These are phyloP conservation scores for Trogon surrucura DNA, from an alignment of 2,113 vertebrate species.

Conservation along the genomic window DNA sequence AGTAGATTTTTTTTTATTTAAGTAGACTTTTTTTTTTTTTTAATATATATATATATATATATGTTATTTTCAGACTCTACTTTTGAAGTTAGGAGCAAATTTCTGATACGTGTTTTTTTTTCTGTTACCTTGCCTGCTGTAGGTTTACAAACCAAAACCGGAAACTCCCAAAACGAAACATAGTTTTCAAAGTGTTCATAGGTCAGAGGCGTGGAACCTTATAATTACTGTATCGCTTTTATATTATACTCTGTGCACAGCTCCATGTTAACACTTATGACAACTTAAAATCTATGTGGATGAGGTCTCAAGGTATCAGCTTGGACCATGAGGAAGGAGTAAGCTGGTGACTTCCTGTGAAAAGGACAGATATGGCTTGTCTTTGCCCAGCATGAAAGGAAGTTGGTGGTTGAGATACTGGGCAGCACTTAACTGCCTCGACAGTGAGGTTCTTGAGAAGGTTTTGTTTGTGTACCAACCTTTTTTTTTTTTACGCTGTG, in stretches of 20 bases:
- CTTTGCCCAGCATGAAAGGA: background rate
- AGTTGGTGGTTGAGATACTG: background rate
- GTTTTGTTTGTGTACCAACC: background rate
- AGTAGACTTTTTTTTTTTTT: background rate
- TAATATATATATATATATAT: background rate
- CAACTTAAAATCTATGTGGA: background rate
- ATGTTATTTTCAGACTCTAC: background rate
- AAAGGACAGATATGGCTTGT: background rate
- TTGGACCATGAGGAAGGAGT: background rate
- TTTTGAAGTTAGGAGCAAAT: background rate
- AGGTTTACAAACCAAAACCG: background rate
- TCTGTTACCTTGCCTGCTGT: background rate
- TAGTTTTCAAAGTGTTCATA: rapidly evolving
- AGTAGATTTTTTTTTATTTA: background rate
- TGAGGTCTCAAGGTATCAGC: background rate
- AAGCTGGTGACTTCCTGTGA: background rate
- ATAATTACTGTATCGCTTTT: rapidly evolving
- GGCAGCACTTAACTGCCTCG: background rate
- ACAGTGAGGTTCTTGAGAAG: background rate
- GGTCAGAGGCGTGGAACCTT: background rate
- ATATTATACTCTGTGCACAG: background rate
- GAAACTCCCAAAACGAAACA: background rate
- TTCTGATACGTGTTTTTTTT: background rate
- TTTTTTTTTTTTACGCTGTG: background rate
- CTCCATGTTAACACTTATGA: background rate